Evolutionary conservation across 2,797 vertebrate genomes (phyloP), one percentile per base, ranked within the genome.

Genomic region (Ptychobarbus kaznakovi): DNA sequence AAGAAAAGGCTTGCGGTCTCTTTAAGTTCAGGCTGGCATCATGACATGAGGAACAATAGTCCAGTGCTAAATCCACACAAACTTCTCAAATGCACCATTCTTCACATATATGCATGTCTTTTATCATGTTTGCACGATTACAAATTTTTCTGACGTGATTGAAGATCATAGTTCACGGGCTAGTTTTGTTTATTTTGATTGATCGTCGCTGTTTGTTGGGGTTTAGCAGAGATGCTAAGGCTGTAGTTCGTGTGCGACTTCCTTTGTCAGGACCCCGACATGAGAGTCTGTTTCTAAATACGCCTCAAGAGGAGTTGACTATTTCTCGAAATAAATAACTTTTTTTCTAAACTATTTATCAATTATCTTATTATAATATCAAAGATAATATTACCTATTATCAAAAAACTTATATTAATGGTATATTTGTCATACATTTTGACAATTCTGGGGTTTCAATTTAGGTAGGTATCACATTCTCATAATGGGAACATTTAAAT

Each of bases 261-360:
- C 72, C 72, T 84, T 81, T 80, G 53, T 80, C 38, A 91, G 89
- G 91, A 90, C 91, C 90, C 88, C 28, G 15, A 13, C 22, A 25
- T 35, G n/a, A 32, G 49, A 16, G 51, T 11, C n/a, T 63, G 46
- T 70, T 49, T 74, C 10, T 85, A 73, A 89, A 87, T 28, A 13
- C 15, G 81, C 76, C 84, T 83, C 10, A 13, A 8, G 7, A 44
- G 2, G 1, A 82, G 18, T 82, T 73, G 9, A 51, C 25, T 32
- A 22, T 32, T 44, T 32, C 16, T 22, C 16, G 0, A 40, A 44
- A 22, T 28, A n/a, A 53, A 13, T 15, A 2, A 3, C 2, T 28
- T 56, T 40, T 53, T 53, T 53, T 18, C 7, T 53, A 12, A 11
- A 51, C 49, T 0, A 53, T 25, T 25, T 25, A 40, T n/a, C n/a